Evolutionary conservation across 2,797 vertebrate species (phyloP).

Genomic region (Dallia pectoralis): DNA sequence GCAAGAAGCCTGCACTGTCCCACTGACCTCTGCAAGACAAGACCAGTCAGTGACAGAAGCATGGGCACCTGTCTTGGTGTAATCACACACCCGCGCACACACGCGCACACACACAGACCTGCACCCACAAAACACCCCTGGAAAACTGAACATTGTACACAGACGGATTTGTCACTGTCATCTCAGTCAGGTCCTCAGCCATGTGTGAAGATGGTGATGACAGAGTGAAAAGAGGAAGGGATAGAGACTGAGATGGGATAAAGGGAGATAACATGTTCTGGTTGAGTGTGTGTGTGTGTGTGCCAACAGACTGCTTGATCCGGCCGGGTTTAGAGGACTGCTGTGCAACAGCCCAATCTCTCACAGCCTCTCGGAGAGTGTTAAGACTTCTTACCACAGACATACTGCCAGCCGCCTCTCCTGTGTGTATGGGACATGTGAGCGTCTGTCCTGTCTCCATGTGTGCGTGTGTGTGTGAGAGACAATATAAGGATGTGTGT

Average conservation of each 20-base stretch:
- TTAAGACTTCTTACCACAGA: too few species aligned
- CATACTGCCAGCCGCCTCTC: too few species aligned
- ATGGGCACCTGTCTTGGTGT: slow-evolving; percentile 62
- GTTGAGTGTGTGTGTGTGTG: background rate
- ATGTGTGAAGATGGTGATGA: slow-evolving; percentile 4
- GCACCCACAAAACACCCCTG: too few species aligned
- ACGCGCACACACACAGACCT: background rate
- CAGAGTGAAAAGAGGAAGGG: background rate
- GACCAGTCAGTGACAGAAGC: slow-evolving; percentile 55
- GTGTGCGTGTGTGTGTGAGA: background rate
- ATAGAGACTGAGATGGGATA: background rate
- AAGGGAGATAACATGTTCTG: background rate
- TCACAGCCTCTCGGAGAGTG: background rate
- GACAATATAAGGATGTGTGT: too few species aligned
- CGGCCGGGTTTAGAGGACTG: background rate
- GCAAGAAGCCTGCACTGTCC: slow-evolving; percentile 45
- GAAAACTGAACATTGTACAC: too few species aligned
- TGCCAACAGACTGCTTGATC: background rate
- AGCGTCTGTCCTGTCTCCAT: background rate
- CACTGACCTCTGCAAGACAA: slow-evolving; percentile 47
- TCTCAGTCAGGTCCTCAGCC: slow-evolving; percentile 27
- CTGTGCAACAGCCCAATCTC: background rate
- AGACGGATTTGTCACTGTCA: slow-evolving; percentile 40
- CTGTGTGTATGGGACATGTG: background rate
- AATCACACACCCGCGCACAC: slow-evolving; percentile 38